phyloP scores from a whole-genome alignment of 1,140 invertebrate species.

The Ditylenchus dipsaci region DNA sequence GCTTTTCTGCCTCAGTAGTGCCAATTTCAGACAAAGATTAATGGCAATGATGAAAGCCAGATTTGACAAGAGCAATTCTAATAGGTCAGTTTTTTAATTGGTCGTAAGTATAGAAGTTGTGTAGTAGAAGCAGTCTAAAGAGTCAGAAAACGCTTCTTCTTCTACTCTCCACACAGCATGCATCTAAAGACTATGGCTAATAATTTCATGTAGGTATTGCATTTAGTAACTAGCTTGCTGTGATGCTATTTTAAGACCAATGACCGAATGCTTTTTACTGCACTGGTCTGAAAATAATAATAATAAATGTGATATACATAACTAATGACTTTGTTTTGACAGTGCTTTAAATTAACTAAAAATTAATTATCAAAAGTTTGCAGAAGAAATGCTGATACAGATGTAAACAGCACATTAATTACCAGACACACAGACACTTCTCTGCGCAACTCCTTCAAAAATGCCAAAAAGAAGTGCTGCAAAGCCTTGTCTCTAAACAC shows the following conservation, averaged over 20 bases:
- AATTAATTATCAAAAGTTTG: background rate
- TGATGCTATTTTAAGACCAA: no score
- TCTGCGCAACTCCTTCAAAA: background rate
- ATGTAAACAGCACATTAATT: background rate
- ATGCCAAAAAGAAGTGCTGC: background rate
- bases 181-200: no score
- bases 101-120: background rate
- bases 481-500: background rate
- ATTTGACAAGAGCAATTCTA: slow-evolving; percentile 9
- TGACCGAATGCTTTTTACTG: no score
- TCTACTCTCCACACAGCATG: no score
- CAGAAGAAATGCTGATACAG: background rate
- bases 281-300: no score
- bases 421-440: background rate
- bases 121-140: background rate
- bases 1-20: slow-evolving; percentile 35
- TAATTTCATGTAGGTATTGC: no score
- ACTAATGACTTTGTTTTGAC: no score
- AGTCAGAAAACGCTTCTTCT: background rate
- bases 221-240: no score
- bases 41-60: slow-evolving; percentile 17
- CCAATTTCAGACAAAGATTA: slow-evolving; percentile 26
- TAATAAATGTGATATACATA: no score
- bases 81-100: background rate
- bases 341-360: no score